A percentile compares a stretch with the other conserved stretches of the same genome.
Conservation (phyloP, 2,888 invertebrate species). For the Caenorhabditis wallacei region DNA sequence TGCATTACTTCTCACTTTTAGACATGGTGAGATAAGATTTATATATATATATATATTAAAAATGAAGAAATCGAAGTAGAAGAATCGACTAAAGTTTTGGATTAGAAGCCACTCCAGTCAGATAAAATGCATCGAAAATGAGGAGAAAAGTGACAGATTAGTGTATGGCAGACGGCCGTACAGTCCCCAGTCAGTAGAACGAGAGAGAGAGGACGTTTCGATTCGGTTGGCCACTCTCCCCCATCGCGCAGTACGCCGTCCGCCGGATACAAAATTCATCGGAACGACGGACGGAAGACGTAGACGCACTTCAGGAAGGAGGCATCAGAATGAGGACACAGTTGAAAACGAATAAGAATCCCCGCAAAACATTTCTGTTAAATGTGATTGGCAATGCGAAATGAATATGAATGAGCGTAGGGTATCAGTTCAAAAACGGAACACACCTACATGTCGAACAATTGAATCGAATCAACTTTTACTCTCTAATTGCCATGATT, state of each 20-base stretch:
- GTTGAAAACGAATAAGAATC: constrained; percentile 28
- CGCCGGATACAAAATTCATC: constrained; percentile 59
- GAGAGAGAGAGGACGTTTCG: constrained; percentile 55
- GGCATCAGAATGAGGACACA: constrained; percentile 64
- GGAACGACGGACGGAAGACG: constrained; percentile 32
- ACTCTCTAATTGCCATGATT: constrained; percentile 28
- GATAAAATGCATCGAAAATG: constrained; percentile 59
- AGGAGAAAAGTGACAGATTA: constrained; percentile 52
- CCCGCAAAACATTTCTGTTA: constrained; percentile 45
- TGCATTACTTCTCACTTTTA: constrained; percentile 25
- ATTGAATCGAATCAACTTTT: not conserved
- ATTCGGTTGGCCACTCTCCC: constrained; percentile 51
- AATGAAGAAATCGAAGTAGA: not conserved
- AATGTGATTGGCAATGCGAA: constrained; percentile 47
- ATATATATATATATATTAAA: not conserved
- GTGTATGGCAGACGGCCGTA: constrained; percentile 54
- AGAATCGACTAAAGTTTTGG: constrained; percentile 29
- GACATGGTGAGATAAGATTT: no score
- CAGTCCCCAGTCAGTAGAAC: constrained; percentile 48
- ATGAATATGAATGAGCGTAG: constrained; percentile 37
- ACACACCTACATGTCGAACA: constrained; percentile 2
- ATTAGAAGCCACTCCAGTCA: constrained; percentile 36
- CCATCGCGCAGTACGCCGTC: constrained; percentile 42
- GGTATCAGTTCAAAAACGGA: constrained; percentile 40
- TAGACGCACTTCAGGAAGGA: constrained; percentile 56